phyloP scores from a whole-genome alignment of 2,113 vertebrate species.

The Oreochromis niloticus region DNA sequence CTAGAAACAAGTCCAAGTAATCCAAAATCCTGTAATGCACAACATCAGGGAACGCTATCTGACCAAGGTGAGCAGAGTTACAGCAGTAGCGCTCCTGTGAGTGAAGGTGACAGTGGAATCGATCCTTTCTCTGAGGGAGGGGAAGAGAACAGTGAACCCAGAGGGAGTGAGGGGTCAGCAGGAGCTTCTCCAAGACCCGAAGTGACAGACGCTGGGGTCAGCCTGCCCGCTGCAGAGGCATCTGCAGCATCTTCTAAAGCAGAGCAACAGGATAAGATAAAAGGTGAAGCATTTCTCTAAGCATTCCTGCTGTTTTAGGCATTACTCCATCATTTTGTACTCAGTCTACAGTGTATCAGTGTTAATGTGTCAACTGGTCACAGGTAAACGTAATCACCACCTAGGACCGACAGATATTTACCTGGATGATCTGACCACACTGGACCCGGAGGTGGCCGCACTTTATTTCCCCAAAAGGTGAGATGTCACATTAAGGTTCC shows the following conservation, averaged over 20 bases:
- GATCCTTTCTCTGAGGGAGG: constrained; percentile 29
- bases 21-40: not conserved
- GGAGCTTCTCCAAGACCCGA: not conserved
- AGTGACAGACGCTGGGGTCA: not conserved
- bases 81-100: not conserved
- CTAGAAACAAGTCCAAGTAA: not conserved
- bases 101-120: constrained; percentile 42
- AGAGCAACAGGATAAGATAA: constrained; percentile 61
- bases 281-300: constrained; percentile 41
- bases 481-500: not conserved
- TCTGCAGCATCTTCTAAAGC: constrained; percentile 27
- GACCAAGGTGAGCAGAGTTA: not conserved
- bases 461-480: constrained; percentile 85
- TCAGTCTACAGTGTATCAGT: not conserved
- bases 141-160: constrained; percentile 18
- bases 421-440: constrained; percentile 76
- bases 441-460: constrained; percentile 76
- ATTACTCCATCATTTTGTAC: not conserved
- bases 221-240: constrained; percentile 6
- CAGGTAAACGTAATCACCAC: constrained; percentile 74
- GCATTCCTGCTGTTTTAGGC: not conserved
- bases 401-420: constrained; percentile 80
- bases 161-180: not conserved
- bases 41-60: not conserved
- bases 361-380: not conserved